Percentiles rank a stretch among this genome's conserved stretches.
Evolutionary conservation across 2,113 vertebrate species (phyloP).

Genomic region (Aythya baeri): DNA sequence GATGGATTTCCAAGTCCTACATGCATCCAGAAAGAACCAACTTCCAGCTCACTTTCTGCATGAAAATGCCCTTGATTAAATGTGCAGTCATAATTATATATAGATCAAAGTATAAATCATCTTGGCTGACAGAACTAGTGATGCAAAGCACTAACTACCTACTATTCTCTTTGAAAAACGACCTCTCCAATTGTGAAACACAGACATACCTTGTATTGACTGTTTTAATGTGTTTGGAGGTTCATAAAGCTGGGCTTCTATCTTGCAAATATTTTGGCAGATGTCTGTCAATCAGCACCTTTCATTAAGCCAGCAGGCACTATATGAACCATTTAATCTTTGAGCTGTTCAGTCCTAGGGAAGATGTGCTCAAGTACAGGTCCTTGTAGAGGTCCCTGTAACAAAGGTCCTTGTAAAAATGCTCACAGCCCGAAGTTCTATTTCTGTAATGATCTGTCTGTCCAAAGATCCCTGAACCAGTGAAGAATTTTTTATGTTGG

Average conservation of each 20-base stretch:
- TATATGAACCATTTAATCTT: background rate
- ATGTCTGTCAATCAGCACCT: conserved; percentile 3
- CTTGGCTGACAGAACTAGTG: conserved; percentile 29
- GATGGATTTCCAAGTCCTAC: background rate
- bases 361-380: background rate
- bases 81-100: conserved; percentile 42
- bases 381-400: background rate
- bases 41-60: background rate
- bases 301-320: conserved; percentile 3
- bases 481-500: background rate
- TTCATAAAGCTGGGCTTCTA: background rate
- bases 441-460: conserved; percentile 3
- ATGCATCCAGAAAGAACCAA: background rate
- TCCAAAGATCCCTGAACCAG: background rate
- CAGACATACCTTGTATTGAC: background rate
- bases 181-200: background rate
- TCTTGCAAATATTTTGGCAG: background rate
- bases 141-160: conserved; percentile 36
- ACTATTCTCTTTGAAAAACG: conserved; percentile 47
- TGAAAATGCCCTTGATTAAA: conserved; percentile 43
- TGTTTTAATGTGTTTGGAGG: background rate
- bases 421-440: background rate
- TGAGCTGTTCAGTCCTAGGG: background rate
- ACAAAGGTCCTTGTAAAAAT: background rate
- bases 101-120: conserved; percentile 62